These are phyloP conservation scores for Oscheius sp. DNA, from an alignment of 1,140 invertebrate genomes.

Conservation along the genomic window DNA sequence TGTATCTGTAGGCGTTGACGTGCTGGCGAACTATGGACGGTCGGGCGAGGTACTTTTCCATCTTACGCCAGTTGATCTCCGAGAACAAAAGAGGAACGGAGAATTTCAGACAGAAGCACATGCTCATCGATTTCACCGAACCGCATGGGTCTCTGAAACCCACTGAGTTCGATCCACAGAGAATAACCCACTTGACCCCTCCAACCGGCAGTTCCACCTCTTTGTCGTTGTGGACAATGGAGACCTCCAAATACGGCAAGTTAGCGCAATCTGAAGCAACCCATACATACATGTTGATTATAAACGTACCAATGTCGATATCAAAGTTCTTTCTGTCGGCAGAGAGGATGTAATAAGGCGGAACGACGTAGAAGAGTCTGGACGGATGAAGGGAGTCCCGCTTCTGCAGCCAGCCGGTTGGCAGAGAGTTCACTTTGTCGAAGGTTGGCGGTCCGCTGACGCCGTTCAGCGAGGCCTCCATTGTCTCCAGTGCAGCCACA, in stretches of 20 bases:
- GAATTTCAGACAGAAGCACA: background rate
- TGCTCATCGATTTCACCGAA: background rate
- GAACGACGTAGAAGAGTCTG: constrained; percentile 10
- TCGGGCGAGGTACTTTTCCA: constrained; percentile 1
- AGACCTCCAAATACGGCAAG: constrained; percentile 3
- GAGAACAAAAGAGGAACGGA: background rate
- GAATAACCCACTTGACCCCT: background rate
- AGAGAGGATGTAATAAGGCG: background rate
- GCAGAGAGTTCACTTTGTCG: background rate
- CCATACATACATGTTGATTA: background rate
- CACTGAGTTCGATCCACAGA: background rate
- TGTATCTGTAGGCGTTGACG: constrained; percentile 1
- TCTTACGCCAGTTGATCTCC: background rate
- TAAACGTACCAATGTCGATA: background rate
- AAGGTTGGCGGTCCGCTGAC: background rate
- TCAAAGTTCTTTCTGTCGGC: background rate
- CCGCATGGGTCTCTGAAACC: constrained; percentile 2
- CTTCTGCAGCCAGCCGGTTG: background rate
- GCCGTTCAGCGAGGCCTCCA: background rate
- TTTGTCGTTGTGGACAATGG: background rate
- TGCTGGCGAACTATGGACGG: background rate
- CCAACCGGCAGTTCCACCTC: background rate
- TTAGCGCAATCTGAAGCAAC: background rate
- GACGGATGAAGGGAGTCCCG: background rate
- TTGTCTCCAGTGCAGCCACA: background rate